A percentile compares a stretch with the other conserved stretches of the same genome.
phyloP scores from a whole-genome alignment of 1,140 invertebrate genomes.

The Thrips palmi region DNA sequence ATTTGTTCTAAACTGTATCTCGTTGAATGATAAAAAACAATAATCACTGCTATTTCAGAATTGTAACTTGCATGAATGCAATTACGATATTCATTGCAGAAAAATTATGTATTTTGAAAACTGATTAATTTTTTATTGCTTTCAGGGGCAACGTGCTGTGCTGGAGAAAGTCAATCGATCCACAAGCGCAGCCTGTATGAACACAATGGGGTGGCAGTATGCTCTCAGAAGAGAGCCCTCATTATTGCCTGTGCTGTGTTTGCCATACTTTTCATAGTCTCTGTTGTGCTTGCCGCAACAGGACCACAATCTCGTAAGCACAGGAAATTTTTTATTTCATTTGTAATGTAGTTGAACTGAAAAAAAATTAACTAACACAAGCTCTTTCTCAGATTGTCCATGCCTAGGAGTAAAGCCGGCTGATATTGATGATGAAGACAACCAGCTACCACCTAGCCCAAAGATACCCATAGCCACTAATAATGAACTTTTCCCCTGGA shows the following conservation, averaged over 20 bases:
- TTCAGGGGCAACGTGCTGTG: too few relatives aligned
- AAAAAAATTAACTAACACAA: too few relatives aligned
- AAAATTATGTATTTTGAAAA: too few relatives aligned
- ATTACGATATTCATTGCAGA: too few relatives aligned
- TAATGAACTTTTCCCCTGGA: constrained; percentile 72
- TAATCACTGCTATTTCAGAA: too few relatives aligned
- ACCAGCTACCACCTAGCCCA: constrained; percentile 31
- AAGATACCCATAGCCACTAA: constrained; percentile 42
- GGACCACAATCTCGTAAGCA: constrained; percentile 50
- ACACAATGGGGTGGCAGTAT: constrained; percentile 61
- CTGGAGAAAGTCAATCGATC: constrained; percentile 44
- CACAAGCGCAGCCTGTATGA: constrained; percentile 55
- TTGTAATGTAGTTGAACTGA: constrained; percentile 1
- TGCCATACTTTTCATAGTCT: constrained; percentile 57
- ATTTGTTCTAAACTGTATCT: too few relatives aligned
- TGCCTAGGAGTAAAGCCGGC: constrained; percentile 45
- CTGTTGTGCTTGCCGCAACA: constrained; percentile 76
- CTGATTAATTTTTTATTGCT: constrained; percentile 15
- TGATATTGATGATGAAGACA: constrained; percentile 36
- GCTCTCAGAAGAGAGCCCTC: constrained; percentile 67
- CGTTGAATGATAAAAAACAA: too few relatives aligned
- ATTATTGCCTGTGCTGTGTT: constrained; percentile 59
- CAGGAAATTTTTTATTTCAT: neutral
- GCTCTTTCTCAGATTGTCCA: constrained; percentile 43
- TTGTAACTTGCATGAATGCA: too few relatives aligned